Evolutionary conservation across 2,113 vertebrate genomes (phyloP).

Genomic region (Triplophysa tibetana): DNA sequence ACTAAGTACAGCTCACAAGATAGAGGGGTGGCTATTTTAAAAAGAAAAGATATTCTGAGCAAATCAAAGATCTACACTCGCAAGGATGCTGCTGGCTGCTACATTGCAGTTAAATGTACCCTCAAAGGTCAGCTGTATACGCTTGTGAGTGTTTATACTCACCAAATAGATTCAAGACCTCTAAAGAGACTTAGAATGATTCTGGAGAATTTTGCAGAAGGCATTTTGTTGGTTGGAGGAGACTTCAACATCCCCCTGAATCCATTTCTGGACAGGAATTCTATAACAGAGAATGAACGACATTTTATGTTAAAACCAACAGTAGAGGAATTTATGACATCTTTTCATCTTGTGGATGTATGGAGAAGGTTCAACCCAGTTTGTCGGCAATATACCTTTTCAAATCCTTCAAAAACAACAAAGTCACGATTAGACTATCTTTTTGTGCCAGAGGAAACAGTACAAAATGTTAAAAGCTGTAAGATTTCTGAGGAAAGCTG

Average conservation of each 20-base stretch:
- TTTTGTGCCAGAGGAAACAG: constrained; percentile 15
- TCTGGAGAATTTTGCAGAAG: not conserved
- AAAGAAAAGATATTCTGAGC: not conserved
- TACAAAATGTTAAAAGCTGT: not conserved
- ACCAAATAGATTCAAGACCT: not conserved
- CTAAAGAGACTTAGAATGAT: not conserved
- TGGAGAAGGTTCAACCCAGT: not conserved
- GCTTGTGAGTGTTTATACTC: constrained; percentile 5
- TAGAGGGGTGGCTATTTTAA: constrained; percentile 17
- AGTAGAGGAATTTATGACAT: not conserved
- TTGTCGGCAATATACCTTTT: not conserved
- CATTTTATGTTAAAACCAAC: not conserved
- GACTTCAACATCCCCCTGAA: constrained; percentile 5
- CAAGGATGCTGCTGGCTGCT: not conserved
- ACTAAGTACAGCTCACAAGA: not conserved
- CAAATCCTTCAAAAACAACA: not conserved
- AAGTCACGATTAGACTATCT: not conserved
- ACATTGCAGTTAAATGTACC: constrained; percentile 3
- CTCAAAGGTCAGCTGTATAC: constrained; percentile 9
- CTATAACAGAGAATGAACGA: not conserved
- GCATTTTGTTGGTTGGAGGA: not conserved
- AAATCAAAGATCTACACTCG: not conserved
- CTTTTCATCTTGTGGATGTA: not conserved
- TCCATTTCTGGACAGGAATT: constrained; percentile 4
- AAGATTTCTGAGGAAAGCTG: not conserved